Evolutionary conservation across 2,888 invertebrate genomes (phyloP).

Genomic region (Philereme transversata): DNA sequence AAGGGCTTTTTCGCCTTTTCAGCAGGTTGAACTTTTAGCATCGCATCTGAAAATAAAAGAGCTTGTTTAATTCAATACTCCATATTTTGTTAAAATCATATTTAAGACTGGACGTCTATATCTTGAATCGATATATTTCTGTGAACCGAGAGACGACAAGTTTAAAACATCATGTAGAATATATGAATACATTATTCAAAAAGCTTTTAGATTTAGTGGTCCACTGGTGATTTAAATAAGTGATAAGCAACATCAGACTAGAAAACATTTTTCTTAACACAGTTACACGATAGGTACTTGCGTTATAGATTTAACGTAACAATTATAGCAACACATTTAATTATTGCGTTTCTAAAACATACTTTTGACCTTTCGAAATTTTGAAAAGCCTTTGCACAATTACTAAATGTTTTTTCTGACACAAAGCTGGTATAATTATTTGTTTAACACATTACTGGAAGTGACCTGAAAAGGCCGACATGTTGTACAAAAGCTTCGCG

Average conservation of each 20-base stretch:
- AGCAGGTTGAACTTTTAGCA: constrained; percentile 34
- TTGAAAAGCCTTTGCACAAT: background rate
- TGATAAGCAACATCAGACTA: too few species aligned
- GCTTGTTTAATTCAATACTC: background rate
- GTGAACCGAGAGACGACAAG: background rate
- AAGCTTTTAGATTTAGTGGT: too few species aligned
- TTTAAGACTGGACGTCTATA: background rate
- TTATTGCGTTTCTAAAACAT: too few species aligned
- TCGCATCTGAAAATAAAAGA: constrained; percentile 64
- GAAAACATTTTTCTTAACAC: too few species aligned
- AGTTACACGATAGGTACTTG: too few species aligned
- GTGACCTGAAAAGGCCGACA: constrained; percentile 78
- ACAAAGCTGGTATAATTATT: constrained; percentile 66
- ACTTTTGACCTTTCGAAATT: constrained; percentile 1
- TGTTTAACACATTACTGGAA: constrained; percentile 71
- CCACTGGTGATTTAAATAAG: too few species aligned
- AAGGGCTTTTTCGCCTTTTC: constrained; percentile 40
- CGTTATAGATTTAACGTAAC: too few species aligned
- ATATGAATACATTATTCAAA: too few species aligned
- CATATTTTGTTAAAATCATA: background rate
- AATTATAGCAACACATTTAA: too few species aligned
- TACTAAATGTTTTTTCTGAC: constrained; percentile 50
- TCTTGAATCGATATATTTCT: background rate
- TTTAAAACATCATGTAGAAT: background rate
- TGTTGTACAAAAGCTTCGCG: constrained; percentile 67